Evolutionary conservation across 1,140 invertebrate species (phyloP), one percentile per base, ranked within the genome.

Genomic region (Aethina tumida): DNA sequence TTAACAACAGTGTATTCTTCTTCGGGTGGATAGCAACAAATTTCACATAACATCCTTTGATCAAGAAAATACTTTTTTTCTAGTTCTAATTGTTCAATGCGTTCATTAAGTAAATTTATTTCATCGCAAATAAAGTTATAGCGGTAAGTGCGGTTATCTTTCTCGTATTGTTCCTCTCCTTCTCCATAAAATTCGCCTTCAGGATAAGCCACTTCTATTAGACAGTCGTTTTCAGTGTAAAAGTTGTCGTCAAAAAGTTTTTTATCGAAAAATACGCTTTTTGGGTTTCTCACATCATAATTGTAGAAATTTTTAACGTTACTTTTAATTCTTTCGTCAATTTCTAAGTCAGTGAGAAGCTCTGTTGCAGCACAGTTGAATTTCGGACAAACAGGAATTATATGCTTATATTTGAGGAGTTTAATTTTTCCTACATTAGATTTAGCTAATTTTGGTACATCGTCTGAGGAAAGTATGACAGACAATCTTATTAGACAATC

Each of bases 401-500:
- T 20, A 19, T 53, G 39, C 36, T 35, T 47, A 32, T 35, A 56
- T 28, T 42, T 37, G 12, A 58, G 16, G 4, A 58, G 15, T 36
- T 45, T 54, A 12, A 26, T 15, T 36, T 52, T 53, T 3, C 43
- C 47, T 9, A 5, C 5, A 10, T 14, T 7, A 10, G 41, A 49
- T 12, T 24, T 41, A 5, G 41, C 47, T 13, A 58, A 26, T 15
- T 31, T 42, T 19, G 48, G 48, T 8, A 58, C 39, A 22, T 29
- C 32, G 24, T 49, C 27, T 14, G 13, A 8, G 9, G 32, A 24
- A 6, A 54, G 19, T 6, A 34, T 16, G 15, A 27, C 21, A 12
- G 55, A 49, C 7, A 70, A 43, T 9, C 68, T 48, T 2, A 66
- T 39, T 5, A 71, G 49, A 24, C 58, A 49, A 3, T 32, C 50